These are phyloP conservation scores for Tamandua tetradactyla DNA, from an alignment of 2,797 vertebrate species.

Conservation along the genomic window DNA sequence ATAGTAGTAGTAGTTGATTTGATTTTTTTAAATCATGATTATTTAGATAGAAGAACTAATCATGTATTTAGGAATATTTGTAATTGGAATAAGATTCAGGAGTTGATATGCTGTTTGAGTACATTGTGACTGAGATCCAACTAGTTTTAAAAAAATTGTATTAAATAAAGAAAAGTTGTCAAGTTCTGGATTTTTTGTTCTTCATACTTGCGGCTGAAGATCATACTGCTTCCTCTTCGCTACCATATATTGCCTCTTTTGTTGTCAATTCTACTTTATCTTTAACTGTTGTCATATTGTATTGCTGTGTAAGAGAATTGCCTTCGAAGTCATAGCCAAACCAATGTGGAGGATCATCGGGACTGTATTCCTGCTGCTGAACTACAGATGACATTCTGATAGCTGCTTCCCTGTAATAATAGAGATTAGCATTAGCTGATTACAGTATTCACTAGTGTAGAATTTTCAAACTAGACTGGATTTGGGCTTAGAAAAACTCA, in stretches of 20 bases:
- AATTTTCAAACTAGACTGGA: slow-evolving; percentile 23
- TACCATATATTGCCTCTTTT: neutral
- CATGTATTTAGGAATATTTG: slow-evolving; percentile 35
- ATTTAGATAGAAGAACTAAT: slow-evolving; percentile 22
- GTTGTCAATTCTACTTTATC: fast-evolving
- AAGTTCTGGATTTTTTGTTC: slow-evolving; percentile 49
- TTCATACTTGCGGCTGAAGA: slow-evolving; percentile 41
- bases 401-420: slow-evolving; percentile 85
- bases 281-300: fast-evolving
- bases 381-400: slow-evolving; percentile 83
- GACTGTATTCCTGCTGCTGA: slow-evolving; percentile 85
- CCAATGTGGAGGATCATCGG: slow-evolving; percentile 83
- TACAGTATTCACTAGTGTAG: neutral
- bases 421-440: slow-evolving; percentile 6
- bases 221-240: neutral
- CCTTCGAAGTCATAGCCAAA: slow-evolving; percentile 78
- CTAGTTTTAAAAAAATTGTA: slow-evolving; percentile 39
- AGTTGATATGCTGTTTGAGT: slow-evolving; percentile 8
- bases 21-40: slow-evolving; percentile 11
- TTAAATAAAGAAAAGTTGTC: neutral
- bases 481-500: neutral
- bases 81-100: slow-evolving; percentile 26
- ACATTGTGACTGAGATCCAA: slow-evolving; percentile 1
- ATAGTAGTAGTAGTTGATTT: neutral
- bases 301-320: neutral